These are phyloP conservation scores for Plebejus anna DNA, from an alignment of 2,888 invertebrate species.

Conservation along the genomic window DNA sequence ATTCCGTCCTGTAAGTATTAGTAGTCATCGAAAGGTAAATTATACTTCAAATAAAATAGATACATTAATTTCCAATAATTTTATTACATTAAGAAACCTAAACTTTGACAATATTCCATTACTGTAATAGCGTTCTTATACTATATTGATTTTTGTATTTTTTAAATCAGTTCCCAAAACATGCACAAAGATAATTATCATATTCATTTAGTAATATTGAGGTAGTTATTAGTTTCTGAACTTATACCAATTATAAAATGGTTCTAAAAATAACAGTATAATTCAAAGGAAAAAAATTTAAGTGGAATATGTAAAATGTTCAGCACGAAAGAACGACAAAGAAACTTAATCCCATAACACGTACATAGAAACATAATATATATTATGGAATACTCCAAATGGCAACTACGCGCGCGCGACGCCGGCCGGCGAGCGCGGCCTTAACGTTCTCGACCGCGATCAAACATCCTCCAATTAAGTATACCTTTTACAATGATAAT, in stretches of 20 bases:
- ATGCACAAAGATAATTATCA: slow-evolving; percentile 78
- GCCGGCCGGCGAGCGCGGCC: slow-evolving; percentile 26
- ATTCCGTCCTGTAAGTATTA: slow-evolving; percentile 10
- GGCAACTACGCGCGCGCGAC: slow-evolving; percentile 38
- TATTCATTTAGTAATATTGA: slow-evolving; percentile 79
- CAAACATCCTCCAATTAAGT: slow-evolving; percentile 27
- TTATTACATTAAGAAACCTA: slow-evolving; percentile 79
- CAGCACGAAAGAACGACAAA: slow-evolving; percentile 49
- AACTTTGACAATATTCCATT: slow-evolving; percentile 73
- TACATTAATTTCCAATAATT: slow-evolving; percentile 57
- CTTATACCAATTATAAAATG: slow-evolving; percentile 78
- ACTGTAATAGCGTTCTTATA: slow-evolving; percentile 76
- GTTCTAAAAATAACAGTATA: slow-evolving; percentile 71
- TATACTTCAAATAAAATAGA: slow-evolving; percentile 34
- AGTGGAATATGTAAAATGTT: slow-evolving; percentile 54
- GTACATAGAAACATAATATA: slow-evolving; percentile 40
- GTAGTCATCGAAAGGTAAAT: slow-evolving; percentile 21
- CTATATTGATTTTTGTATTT: slow-evolving; percentile 68
- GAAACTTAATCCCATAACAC: slow-evolving; percentile 50
- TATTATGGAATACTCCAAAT: slow-evolving; percentile 37
- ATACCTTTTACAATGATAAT: slow-evolving; percentile 19
- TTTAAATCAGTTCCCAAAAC: slow-evolving; percentile 74
- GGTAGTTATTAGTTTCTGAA: slow-evolving; percentile 80
- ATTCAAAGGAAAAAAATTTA: slow-evolving; percentile 62
- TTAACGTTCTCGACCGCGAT: slow-evolving; percentile 35